phyloP scores from a whole-genome alignment of 2,797 vertebrate genomes.

The Macrochelys suwanniensis region DNA sequence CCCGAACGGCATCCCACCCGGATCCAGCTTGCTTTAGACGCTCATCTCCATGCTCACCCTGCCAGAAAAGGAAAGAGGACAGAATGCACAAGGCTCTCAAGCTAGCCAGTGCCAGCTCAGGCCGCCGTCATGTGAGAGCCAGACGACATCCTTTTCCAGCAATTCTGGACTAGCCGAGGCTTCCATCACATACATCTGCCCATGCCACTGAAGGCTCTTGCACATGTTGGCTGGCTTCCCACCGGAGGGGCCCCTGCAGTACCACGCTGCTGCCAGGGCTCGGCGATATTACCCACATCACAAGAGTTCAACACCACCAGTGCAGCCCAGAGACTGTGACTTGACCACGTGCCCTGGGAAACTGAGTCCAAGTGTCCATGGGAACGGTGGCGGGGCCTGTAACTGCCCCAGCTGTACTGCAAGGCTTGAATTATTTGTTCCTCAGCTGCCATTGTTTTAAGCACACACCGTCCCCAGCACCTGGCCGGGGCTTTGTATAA shows the following conservation, averaged over 20 bases:
- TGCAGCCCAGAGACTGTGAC: not conserved
- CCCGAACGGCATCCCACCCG: not conserved
- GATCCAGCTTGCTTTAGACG: not conserved
- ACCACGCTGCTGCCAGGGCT: not conserved
- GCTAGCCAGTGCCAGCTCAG: not conserved
- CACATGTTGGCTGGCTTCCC: not conserved
- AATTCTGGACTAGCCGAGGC: not conserved
- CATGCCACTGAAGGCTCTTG: not conserved
- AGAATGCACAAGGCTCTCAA: not conserved
- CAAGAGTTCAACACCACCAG: not conserved
- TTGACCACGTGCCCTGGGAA: not conserved
- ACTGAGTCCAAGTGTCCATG: not conserved
- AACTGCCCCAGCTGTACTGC: no score
- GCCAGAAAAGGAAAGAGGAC: not conserved
- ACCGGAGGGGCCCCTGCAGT: not conserved
- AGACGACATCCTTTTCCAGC: not conserved
- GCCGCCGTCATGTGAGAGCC: not conserved
- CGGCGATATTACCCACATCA: not conserved
- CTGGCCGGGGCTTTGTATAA: not conserved
- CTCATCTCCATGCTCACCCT: not conserved
- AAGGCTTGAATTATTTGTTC: not conserved
- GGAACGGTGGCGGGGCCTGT: not conserved
- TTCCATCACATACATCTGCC: not conserved
- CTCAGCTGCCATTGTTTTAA: not conserved
- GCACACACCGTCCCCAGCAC: not conserved